Base-by-base conservation (phyloP, 2,113 vertebrate genomes). In the Hepsetus odoe region DNA sequence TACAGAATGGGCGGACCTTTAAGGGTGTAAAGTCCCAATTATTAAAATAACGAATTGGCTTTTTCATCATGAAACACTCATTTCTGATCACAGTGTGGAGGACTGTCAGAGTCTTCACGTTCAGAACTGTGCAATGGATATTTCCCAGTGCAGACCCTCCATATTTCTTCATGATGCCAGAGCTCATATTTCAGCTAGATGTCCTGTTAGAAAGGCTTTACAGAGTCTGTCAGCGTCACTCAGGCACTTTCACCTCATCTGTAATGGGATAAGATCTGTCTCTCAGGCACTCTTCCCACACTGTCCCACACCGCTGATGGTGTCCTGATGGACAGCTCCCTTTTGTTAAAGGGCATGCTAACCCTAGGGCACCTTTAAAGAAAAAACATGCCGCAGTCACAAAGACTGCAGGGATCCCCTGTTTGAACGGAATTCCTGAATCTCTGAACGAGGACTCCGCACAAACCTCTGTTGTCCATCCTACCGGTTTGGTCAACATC, bases 401-500 rank as follows among this genome's bases (percentile, higher is more conserved):
- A 20, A 53, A 53, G 1, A 2, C 49, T 46, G 44, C 5, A 2
- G 13, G 14, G 1, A 46, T 12, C 5, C 13, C 44, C 1, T 30
- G 71, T 16, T 20, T 42, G 38, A 16, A n/a, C n/a, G n/a, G n/a
- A n/a, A n/a, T n/a, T n/a, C n/a, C n/a, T n/a, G n/a, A n/a, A n/a
- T n/a, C n/a, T n/a, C n/a, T n/a, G n/a, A n/a, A n/a, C n/a, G n/a
- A n/a, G n/a, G 28, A 28, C 42, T 62, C 73, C 33, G 26, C 26
- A 33, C 18, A 53, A 42, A 53, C 32, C n/a, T 10, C 13, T 22
- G 20, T 53, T 58, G 49, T 69, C 12, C 28, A 40, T 1, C 49
- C 6, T 30, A 49, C 14, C 77, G 79, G 69, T 81, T 77, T 84
- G 72, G 72, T 82, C 80, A 80, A 70, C 68, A 72, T 69, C 65